Conservation (phyloP, 2,888 invertebrate species). For the Brachypalpus laphriformis region DNA sequence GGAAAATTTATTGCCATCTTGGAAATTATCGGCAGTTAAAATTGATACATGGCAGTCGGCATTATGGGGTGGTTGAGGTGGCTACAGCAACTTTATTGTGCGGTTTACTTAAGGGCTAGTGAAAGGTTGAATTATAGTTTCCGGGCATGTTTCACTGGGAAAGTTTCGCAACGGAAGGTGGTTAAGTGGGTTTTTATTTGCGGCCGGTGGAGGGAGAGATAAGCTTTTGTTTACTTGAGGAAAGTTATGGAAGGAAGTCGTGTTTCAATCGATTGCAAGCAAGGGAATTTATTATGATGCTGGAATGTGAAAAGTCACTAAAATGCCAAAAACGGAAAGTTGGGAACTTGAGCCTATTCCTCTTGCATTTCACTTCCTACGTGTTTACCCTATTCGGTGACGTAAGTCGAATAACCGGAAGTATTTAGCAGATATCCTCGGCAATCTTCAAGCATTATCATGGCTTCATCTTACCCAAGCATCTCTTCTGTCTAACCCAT, state of each 20-base stretch:
- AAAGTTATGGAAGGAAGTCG: not conserved
- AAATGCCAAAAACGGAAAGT: too few relatives aligned
- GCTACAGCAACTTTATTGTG: not conserved
- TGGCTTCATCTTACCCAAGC: too few relatives aligned
- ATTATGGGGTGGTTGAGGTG: not conserved
- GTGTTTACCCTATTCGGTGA: too few relatives aligned
- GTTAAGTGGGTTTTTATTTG: conserved; percentile 5
- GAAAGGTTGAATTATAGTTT: conserved; percentile 28
- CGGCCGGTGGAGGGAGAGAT: not conserved
- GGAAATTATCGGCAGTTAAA: conserved; percentile 63
- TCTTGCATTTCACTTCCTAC: too few relatives aligned
- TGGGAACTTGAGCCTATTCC: too few relatives aligned
- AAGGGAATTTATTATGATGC: too few relatives aligned
- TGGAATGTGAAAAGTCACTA: too few relatives aligned
- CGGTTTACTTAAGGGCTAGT: conserved; percentile 1
- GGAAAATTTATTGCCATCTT: conserved; percentile 45
- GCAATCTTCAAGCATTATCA: too few relatives aligned
- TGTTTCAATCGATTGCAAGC: not conserved
- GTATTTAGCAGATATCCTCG: too few relatives aligned
- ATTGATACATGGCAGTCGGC: conserved; percentile 49
- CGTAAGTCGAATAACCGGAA: too few relatives aligned
- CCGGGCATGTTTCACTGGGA: conserved; percentile 13
- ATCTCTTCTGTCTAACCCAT: too few relatives aligned
- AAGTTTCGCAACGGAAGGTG: conserved; percentile 13
- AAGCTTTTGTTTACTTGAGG: not conserved